Conservation (phyloP, 1,140 invertebrate genomes). For the Anoplophora glabripennis region DNA sequence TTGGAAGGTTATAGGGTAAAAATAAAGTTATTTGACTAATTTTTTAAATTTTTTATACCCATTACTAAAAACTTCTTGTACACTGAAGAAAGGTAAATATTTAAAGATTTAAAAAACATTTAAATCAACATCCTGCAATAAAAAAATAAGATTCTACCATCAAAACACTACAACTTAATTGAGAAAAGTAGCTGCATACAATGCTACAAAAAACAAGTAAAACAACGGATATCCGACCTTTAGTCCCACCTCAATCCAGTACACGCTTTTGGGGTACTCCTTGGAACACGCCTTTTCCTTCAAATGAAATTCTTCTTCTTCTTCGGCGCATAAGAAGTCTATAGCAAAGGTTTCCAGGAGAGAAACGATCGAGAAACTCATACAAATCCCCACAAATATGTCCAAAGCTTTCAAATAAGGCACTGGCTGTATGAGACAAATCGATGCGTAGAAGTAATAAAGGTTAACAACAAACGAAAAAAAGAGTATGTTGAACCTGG, state of each 20-base stretch:
- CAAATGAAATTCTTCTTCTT: slow-evolving; percentile 5
- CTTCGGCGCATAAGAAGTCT: slow-evolving; percentile 4
- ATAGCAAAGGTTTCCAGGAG: slow-evolving; percentile 19
- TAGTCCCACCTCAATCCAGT: slow-evolving; percentile 11
- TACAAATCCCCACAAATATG: slow-evolving; percentile 24
- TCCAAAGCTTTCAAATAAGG: slow-evolving; percentile 30
- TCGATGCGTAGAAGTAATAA: slow-evolving; percentile 20
- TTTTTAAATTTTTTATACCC: too few relatives aligned
- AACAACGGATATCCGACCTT: slow-evolving; percentile 14
- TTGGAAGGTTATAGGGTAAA: too few relatives aligned
- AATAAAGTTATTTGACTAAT: too few relatives aligned
- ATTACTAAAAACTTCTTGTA: too few relatives aligned
- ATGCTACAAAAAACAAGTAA: slow-evolving; percentile 12
- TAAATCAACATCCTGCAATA: too few relatives aligned
- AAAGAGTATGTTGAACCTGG: slow-evolving; percentile 7
- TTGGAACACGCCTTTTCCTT: slow-evolving; percentile 3
- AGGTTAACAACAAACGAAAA: slow-evolving; percentile 7
- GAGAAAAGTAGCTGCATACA: slow-evolving; percentile 7
- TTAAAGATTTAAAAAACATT: too few relatives aligned
- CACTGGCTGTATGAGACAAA: slow-evolving; percentile 12
- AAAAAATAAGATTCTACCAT: too few relatives aligned
- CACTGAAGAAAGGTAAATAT: too few relatives aligned
- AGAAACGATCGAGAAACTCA: slow-evolving; percentile 13
- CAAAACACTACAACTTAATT: not conserved
- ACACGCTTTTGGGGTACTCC: slow-evolving; percentile 9